These are phyloP conservation scores for Campylomormyrus tamandua DNA, from an alignment of 2,113 vertebrate genomes.

Conservation along the genomic window DNA sequence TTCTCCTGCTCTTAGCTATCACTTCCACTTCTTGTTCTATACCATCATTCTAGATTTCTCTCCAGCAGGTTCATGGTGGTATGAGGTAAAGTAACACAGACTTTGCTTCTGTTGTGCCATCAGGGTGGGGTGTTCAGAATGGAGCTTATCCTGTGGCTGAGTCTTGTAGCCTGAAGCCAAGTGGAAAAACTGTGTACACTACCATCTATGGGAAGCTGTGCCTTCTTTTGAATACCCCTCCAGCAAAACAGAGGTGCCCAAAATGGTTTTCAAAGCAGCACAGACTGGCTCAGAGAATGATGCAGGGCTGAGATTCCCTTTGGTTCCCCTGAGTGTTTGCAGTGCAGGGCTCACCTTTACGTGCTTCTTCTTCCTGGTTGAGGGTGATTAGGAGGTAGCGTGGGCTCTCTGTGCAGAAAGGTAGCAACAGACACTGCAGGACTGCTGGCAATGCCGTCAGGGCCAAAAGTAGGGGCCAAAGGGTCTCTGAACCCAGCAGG, in stretches of 20 bases:
- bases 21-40: not conserved
- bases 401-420: conserved; percentile 64
- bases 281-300: not conserved
- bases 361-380: conserved; percentile 59
- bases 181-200: not conserved
- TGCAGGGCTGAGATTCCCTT: not conserved
- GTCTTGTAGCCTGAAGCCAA: not conserved
- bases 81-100: not conserved
- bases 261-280: not conserved
- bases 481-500: conserved; percentile 52
- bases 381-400: conserved; percentile 62
- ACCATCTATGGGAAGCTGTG: not conserved
- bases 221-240: not conserved
- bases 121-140: not conserved
- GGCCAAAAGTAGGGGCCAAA: conserved; percentile 61
- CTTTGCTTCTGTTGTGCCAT: not conserved
- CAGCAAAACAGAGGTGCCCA: not conserved
- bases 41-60: not conserved
- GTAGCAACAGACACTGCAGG: conserved; percentile 53
- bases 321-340: not conserved
- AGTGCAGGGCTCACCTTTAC: conserved; percentile 43
- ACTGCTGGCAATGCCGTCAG: conserved; percentile 55
- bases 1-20: not conserved
- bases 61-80: not conserved
- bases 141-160: not conserved